Conservation (phyloP, 2,113 vertebrate genomes). For the Daboia siamensis region DNA sequence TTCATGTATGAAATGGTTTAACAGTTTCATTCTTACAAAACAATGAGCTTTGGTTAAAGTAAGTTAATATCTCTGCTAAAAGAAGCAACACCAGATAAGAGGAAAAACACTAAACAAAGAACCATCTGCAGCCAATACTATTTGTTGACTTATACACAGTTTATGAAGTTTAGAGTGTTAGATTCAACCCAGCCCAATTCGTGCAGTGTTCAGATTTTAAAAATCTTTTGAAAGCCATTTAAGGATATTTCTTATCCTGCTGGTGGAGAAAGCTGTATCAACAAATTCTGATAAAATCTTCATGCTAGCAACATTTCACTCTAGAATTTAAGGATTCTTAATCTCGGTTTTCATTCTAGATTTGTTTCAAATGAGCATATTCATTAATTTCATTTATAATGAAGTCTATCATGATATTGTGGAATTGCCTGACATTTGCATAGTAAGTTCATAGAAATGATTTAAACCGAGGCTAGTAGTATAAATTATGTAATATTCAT, state of each 20-base stretch:
- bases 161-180: neutral
- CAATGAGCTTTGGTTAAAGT: neutral
- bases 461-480: neutral
- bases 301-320: neutral
- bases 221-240: neutral
- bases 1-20: neutral
- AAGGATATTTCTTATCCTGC: neutral
- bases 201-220: neutral
- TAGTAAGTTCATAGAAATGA: neutral
- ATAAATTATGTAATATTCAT: neutral
- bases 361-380: neutral
- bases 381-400: neutral
- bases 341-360: neutral
- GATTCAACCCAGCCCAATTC: neutral
- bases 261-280: neutral
- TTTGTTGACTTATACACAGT: neutral
- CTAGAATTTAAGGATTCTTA: neutral
- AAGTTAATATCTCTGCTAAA: neutral
- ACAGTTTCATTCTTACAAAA: neutral
- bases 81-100: neutral
- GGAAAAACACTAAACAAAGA: neutral
- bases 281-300: neutral
- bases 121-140: neutral
- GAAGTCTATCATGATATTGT: neutral
- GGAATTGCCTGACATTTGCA: neutral